Conservation (phyloP, 2,113 vertebrate genomes). For the Lanius collurio region DNA sequence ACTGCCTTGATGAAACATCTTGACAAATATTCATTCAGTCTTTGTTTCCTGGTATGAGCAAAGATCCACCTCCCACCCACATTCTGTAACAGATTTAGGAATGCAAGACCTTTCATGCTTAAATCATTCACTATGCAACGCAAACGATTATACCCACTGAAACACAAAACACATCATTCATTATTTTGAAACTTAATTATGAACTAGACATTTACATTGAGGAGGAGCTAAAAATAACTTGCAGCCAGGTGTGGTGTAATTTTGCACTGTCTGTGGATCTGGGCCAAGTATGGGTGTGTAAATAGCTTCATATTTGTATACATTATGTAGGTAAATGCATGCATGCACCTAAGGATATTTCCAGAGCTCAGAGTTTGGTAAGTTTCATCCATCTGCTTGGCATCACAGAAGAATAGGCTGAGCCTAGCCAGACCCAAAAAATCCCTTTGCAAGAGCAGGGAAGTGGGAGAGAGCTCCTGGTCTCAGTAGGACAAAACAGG, state of each 20-base stretch:
- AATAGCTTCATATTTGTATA: background rate
- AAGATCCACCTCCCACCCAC: constrained; percentile 51
- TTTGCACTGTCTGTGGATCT: background rate
- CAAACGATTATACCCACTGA: constrained; percentile 14
- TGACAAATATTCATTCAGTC: constrained; percentile 43
- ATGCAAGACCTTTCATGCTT: constrained; percentile 41
- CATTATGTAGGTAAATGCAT: background rate
- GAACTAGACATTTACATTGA: constrained; percentile 21
- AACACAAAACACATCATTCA: constrained; percentile 48
- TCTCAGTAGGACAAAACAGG: background rate
- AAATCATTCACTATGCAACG: background rate
- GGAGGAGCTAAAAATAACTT: constrained; percentile 46
- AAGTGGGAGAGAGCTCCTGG: background rate
- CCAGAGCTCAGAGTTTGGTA: background rate
- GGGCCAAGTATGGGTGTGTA: background rate
- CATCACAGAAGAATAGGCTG: background rate
- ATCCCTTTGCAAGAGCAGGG: background rate
- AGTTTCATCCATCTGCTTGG: background rate
- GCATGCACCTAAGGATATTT: background rate
- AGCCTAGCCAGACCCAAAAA: background rate
- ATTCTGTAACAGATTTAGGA: constrained; percentile 39
- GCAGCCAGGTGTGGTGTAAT: background rate
- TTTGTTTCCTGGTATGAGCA: constrained; percentile 36
- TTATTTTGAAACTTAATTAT: constrained; percentile 42
- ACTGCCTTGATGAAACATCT: constrained; percentile 16